Base-by-base conservation (phyloP, 1,140 invertebrate genomes). In the Oryzaephilus surinamensis region DNA sequence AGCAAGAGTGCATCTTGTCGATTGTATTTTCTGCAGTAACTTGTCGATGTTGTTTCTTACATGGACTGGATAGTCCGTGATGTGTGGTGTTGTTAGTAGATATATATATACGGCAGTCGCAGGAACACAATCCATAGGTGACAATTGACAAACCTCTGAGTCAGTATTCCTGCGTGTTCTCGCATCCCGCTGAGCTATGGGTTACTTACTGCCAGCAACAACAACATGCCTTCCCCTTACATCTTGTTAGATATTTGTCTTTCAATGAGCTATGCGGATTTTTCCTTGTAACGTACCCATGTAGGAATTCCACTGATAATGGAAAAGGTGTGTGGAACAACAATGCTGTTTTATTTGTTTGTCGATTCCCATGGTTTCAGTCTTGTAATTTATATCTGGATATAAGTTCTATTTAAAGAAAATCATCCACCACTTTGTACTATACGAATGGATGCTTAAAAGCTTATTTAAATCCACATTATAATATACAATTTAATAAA, bases 61-160 rank as follows among this genome's bases (percentile, higher is more conserved):
- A 14, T 13, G 13, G 6, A 30, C 28, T n/a, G n/a, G n/a, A n/a
- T n/a, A n/a, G n/a, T n/a, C 38, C 38, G 29, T 58, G 53, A 55
- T 56, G 52, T 54, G 54, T 48, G 41, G 50, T 50, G 34, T 32
- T 52, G 54, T 47, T 44, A 45, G 14, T 12, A 30, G 51, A 52
- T 53, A 54, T n/a, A n/a, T n/a, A n/a, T n/a, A n/a, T n/a, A n/a
- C n/a, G 50, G 50, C 54, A 51, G 38, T 55, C 51, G 45, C 37
- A 45, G 42, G 46, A 42, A 58, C 55, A 58, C 48, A 51, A 43
- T 35, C 45, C 50, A 51, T n/a, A 24, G 53, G 55, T 58, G 55
- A 58, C 55, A 57, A 57, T 57, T 57, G 55, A 57, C 55, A 58
- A 58, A 56, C 51, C 45, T 54, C 8, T n/a, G 51, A 31, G 48